Evolutionary conservation across 2,888 invertebrate genomes (phyloP), one percentile per base, ranked within the genome.

Genomic region (Sphinx pinastri): DNA sequence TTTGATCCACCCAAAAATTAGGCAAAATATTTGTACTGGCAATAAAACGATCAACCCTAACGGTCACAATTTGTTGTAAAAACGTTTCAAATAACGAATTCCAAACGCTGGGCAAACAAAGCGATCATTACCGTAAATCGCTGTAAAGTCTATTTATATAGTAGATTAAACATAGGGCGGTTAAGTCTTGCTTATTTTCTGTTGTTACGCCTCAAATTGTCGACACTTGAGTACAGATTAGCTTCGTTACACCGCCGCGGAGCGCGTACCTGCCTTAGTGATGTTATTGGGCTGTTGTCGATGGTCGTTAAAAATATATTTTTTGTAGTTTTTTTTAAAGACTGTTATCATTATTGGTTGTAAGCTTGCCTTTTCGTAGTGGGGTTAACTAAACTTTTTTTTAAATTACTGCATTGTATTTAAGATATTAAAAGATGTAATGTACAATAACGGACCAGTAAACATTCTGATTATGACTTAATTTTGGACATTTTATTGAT

Each of bases 181-280:
- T 84, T 82, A 82, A 85, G 84, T 81, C 86, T 84, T 87, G 90
- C 89, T 93, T 93, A 93, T 94, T 93, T 93, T 91, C 89, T 89
- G 93, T 94, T 94, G 93, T 94, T 94, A 84, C 88, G 88, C 85
- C 87, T 90, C 92, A 92, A 94, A 94, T 94, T 93, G 93, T 93
- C 93, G 93, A 92, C 93, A 94, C 93, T 94, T 87, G 92, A 93
- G 91, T 83, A 88, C 93, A 92, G 93, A 94, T 94, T 94, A 93
- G 93, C 93, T 94, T 94, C 93, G 93, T 94, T 94, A 93, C 91
- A 90, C 91, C 85, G 88, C 86, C 84, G 89, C 88, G 84, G 82
- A 85, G 84, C 85, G 82, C 82, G 87, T 87, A 90, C 90, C 88
- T 90, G 85, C 69, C 70, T 0, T 87, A 89, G 89, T 69, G 88